Conservation (phyloP, 2,113 vertebrate genomes). For the Aramus guarauna region DNA sequence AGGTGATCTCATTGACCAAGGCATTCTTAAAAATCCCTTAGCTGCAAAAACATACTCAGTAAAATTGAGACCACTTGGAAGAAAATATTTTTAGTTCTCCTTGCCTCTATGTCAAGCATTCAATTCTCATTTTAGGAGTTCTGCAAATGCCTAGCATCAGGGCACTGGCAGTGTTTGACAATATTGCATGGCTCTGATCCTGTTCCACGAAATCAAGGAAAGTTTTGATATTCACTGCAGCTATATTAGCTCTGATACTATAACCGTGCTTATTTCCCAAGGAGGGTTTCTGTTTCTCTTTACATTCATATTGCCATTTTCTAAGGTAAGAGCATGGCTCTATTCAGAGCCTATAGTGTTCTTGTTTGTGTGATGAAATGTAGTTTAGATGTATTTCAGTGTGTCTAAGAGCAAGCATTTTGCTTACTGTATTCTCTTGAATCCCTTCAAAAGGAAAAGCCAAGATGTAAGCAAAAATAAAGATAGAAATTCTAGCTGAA, state of each 20-base stretch:
- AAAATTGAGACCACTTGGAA: neutral
- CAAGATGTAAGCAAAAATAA: neutral
- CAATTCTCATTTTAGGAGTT: neutral
- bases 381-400: neutral
- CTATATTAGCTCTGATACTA: neutral
- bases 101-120: neutral
- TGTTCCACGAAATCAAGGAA: neutral
- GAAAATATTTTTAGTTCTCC: neutral
- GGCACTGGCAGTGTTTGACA: neutral
- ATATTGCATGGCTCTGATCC: neutral
- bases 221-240: neutral
- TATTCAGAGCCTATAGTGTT: neutral
- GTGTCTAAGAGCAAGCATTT: neutral
- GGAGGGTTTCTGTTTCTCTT: neutral
- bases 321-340: neutral
- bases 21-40: neutral
- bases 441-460: neutral
- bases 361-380: neutral
- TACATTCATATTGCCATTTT: neutral
- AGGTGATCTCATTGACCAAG: neutral
- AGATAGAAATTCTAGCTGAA: neutral
- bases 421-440: neutral
- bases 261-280: neutral
- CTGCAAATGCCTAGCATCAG: neutral
- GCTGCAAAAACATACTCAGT: neutral